A percentile compares a stretch with the other conserved stretches of the same genome.
Conservation (phyloP, 2,113 vertebrate species). For the Anguilla rostrata region DNA sequence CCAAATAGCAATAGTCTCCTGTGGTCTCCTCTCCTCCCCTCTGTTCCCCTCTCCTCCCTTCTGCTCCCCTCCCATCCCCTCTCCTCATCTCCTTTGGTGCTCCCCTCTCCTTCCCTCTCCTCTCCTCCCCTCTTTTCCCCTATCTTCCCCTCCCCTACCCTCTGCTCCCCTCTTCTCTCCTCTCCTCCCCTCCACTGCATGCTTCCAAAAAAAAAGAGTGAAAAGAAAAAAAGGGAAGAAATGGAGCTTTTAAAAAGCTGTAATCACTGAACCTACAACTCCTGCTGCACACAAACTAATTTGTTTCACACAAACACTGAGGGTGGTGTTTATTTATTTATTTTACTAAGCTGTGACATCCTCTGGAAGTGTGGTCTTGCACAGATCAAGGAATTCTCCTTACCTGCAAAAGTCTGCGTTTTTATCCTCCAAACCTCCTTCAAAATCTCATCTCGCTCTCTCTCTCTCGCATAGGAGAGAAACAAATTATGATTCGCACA, state of each 20-base stretch:
- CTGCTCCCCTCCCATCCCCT: too few relatives aligned
- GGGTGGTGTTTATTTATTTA: constrained; percentile 27
- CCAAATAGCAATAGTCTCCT: too few relatives aligned
- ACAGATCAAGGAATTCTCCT: constrained; percentile 19
- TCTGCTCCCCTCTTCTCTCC: too few relatives aligned
- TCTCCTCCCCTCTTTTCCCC: too few relatives aligned
- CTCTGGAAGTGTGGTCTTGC: background rate
- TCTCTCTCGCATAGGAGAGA: background rate
- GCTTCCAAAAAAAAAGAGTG: too few relatives aligned
- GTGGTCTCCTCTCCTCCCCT: too few relatives aligned
- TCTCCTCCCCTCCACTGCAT: too few relatives aligned
- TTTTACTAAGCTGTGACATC: constrained; percentile 23
- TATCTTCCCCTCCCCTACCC: too few relatives aligned
- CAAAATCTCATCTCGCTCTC: background rate
- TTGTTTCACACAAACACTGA: constrained; percentile 41
- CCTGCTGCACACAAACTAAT: constrained; percentile 14
- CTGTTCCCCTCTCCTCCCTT: too few relatives aligned
- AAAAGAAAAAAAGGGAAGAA: constrained; percentile 23
- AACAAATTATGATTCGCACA: too few relatives aligned
- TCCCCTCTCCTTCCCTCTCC: too few relatives aligned
- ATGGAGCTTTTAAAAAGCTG: constrained; percentile 18
- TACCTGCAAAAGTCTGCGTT: background rate
- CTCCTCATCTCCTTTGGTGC: too few relatives aligned
- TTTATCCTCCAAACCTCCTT: background rate
- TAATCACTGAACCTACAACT: constrained; percentile 49